Evolutionary conservation across 2,888 invertebrate genomes (phyloP).

Genomic region (Malthinus seriepunctatus): DNA sequence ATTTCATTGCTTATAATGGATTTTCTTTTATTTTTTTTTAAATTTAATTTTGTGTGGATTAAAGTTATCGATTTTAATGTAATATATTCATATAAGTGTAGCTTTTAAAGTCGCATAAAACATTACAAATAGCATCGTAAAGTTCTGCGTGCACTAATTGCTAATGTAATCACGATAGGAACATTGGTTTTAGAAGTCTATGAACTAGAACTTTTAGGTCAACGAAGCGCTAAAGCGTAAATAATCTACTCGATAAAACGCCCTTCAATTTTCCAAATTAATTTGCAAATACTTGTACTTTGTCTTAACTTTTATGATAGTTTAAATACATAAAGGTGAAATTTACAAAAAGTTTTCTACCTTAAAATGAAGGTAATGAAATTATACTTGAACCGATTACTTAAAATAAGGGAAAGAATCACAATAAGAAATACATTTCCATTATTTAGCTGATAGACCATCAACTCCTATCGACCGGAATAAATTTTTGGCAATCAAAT

Average conservation of each 20-base stretch:
- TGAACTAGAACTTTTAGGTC: slow-evolving; percentile 19
- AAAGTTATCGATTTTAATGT: not conserved
- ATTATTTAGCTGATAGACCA: too few species aligned
- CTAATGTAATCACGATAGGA: slow-evolving; percentile 25
- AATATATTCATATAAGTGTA: slow-evolving; percentile 13
- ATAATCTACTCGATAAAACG: slow-evolving; percentile 8
- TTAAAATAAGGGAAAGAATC: too few species aligned
- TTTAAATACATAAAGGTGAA: not conserved
- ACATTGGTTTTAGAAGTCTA: slow-evolving; percentile 21
- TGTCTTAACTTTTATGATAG: slow-evolving; percentile 1
- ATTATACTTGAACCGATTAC: too few species aligned
- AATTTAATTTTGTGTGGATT: not conserved
- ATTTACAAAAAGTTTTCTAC: not conserved
- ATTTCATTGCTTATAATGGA: too few species aligned
- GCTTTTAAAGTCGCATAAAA: slow-evolving; percentile 24
- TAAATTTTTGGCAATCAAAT: too few species aligned
- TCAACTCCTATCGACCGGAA: too few species aligned
- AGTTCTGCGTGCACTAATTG: slow-evolving; percentile 24
- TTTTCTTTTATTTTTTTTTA: too few species aligned
- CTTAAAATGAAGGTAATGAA: too few species aligned
- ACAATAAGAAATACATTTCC: too few species aligned
- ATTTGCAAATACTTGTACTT: not conserved
- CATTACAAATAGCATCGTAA: slow-evolving; percentile 22
- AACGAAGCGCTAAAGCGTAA: slow-evolving; percentile 14
- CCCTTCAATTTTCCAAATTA: not conserved